A percentile compares a stretch with the other conserved stretches of the same genome.
These are phyloP conservation scores for Aporophyla lueneburgensis DNA, from an alignment of 2,888 invertebrate species.

Conservation along the genomic window DNA sequence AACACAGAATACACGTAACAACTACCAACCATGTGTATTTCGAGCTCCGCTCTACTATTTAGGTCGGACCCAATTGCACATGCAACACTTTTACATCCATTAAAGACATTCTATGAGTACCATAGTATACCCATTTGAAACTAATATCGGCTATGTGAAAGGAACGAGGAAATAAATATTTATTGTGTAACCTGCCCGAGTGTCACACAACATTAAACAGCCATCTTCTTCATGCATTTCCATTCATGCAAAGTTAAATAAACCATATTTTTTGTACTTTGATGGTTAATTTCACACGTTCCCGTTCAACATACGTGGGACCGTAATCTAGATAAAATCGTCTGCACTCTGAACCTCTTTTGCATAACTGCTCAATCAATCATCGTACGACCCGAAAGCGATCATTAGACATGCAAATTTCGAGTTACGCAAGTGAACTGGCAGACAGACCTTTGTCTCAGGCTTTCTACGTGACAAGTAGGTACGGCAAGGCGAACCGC, in stretches of 20 bases:
- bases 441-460: conserved; percentile 64
- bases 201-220: not conserved
- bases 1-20: conserved; percentile 30
- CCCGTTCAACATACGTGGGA: conserved; percentile 24
- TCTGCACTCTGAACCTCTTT: conserved; percentile 64
- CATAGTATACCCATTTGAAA: conserved; percentile 47
- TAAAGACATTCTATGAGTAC: conserved; percentile 32
- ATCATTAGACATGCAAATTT: conserved; percentile 62
- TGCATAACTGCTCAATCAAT: conserved; percentile 60
- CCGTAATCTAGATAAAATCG: conserved; percentile 42
- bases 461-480: conserved; percentile 73
- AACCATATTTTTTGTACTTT: conserved; percentile 1
- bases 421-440: conserved; percentile 63
- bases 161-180: conserved; percentile 46
- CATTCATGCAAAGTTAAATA: not conserved
- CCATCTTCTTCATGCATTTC: conserved; percentile 1
- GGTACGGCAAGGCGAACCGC: conserved; percentile 70
- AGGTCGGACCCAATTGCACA: conserved; percentile 53
- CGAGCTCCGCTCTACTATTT: conserved; percentile 46
- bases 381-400: conserved; percentile 58
- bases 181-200: conserved; percentile 30
- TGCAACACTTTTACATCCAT: conserved; percentile 57
- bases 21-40: conserved; percentile 9
- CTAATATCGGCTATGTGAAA: conserved; percentile 50
- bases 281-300: conserved; percentile 16